phyloP scores from a whole-genome alignment of 2,888 invertebrate species.

The Conchocele bisecta region DNA sequence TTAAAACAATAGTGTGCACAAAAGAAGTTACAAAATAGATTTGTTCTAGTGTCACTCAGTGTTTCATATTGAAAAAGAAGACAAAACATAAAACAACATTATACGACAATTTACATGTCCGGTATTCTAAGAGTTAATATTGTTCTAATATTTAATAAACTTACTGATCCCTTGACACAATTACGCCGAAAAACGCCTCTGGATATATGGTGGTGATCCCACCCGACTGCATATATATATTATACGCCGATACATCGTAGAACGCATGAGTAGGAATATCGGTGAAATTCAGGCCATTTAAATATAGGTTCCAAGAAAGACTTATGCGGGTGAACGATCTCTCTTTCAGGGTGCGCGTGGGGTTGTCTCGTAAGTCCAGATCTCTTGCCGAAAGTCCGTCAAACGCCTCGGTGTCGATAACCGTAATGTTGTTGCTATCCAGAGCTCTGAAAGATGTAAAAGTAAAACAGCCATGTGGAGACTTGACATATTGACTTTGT shows the following conservation, averaged over 20 bases:
- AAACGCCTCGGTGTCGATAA: conserved; percentile 58
- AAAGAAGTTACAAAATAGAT: no score
- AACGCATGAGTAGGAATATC: conserved; percentile 61
- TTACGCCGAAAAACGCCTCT: conserved; percentile 64
- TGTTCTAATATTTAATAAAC: no score
- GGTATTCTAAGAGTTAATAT: no score
- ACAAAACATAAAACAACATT: no score
- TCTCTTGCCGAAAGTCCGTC: conserved; percentile 21
- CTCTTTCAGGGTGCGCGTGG: conserved; percentile 41
- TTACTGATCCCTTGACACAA: no score
- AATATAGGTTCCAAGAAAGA: background rate
- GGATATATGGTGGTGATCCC: conserved; percentile 58
- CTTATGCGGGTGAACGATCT: conserved; percentile 47
- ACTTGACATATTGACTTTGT: no score
- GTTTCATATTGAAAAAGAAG: no score
- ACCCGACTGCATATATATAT: conserved; percentile 56
- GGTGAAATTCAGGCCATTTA: conserved; percentile 49
- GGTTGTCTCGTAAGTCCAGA: conserved; percentile 48
- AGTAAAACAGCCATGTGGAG: background rate
- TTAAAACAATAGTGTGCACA: no score
- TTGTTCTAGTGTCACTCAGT: no score
- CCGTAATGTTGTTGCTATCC: conserved; percentile 58
- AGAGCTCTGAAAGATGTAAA: conserved; percentile 50
- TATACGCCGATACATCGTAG: conserved; percentile 46
- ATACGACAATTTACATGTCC: no score